Base-by-base conservation (phyloP, 2,113 vertebrate species). In the Hippocampus barbouri region DNA sequence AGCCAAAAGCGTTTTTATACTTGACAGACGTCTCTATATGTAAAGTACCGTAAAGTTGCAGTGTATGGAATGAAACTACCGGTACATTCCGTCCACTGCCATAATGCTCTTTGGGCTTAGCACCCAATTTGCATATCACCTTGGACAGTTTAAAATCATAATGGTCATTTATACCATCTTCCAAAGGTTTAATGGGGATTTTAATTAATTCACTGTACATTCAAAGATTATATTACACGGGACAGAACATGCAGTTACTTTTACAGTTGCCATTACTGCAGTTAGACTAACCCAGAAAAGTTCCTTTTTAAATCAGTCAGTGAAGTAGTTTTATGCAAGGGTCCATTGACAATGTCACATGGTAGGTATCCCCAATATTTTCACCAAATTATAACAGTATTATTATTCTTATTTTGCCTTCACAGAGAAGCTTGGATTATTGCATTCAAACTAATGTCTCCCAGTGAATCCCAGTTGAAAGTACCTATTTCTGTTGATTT, bases 1-100 rank as follows among this genome's bases (percentile, higher is more conserved):
- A 66, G 64, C 43, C 64, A 66, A 66, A 47, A 66, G 1, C 25
- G 41, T 47, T 47, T 66, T 66, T 27, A 66, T 27, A 14, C 64
- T 47, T 66, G 64, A 47, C 64, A 66, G 23, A 66, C 9, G 18
- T 66, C 15, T 15, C n/a, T 66, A 18, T 47, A 49, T 38, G 27
- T 18, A 27, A 59, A 14, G 23, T 59, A 59, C 12, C 25, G 23
- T 25, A 25, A 9, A 27, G 56, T 3, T 5, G 14, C 16, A 38
- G 30, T 34, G n/a, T 64, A 38, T 43, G n/a, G 38, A 66, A 47
- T 9, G 6, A 66, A 27, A 43, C 38, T 25, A 65, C n/a, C n/a
- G n/a, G n/a, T n/a, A n/a, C 4, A 41, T 8, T 27, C 15, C 30
- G 4, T 63, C 10, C 20, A 21, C 20, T 40, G 60, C 38, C 60